Conservation (phyloP, 2,113 vertebrate genomes). For the Prochilodus magdalenae region DNA sequence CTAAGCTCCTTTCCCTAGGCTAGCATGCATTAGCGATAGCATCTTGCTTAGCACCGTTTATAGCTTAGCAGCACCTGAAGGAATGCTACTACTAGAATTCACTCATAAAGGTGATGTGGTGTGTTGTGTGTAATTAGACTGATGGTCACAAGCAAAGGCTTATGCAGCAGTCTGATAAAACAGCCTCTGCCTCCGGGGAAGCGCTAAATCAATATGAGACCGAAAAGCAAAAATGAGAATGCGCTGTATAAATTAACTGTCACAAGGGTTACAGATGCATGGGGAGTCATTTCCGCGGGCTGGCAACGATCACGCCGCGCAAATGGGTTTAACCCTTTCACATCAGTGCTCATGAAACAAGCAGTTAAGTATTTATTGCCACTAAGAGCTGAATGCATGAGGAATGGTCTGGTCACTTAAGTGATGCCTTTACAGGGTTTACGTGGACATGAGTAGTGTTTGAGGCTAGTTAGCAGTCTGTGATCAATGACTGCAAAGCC, state of each 20-base stretch:
- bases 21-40: not conserved
- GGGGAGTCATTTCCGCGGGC: constrained; percentile 36
- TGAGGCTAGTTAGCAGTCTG: not conserved
- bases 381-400: constrained; percentile 32
- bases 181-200: constrained; percentile 48
- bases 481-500: not conserved
- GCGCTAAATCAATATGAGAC: constrained; percentile 59
- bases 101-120: not conserved
- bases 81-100: not conserved
- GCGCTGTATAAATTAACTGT: constrained; percentile 47
- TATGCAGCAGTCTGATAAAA: constrained; percentile 41
- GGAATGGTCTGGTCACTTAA: not conserved
- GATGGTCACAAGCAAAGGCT: constrained; percentile 36
- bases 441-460: not conserved
- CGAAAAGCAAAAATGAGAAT: constrained; percentile 59
- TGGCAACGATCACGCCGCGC: not conserved
- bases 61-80: not conserved
- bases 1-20: not conserved
- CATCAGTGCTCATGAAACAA: not conserved
- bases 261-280: constrained; percentile 27
- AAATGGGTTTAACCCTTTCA: constrained; percentile 36
- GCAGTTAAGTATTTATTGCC: not conserved
- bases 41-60: not conserved
- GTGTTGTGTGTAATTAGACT: constrained; percentile 56
- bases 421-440: not conserved